Percentiles rank a stretch among this genome's conserved stretches.
Evolutionary conservation across 2,113 vertebrate genomes (phyloP).

Genomic region (Semicossyphus pulcher): DNA sequence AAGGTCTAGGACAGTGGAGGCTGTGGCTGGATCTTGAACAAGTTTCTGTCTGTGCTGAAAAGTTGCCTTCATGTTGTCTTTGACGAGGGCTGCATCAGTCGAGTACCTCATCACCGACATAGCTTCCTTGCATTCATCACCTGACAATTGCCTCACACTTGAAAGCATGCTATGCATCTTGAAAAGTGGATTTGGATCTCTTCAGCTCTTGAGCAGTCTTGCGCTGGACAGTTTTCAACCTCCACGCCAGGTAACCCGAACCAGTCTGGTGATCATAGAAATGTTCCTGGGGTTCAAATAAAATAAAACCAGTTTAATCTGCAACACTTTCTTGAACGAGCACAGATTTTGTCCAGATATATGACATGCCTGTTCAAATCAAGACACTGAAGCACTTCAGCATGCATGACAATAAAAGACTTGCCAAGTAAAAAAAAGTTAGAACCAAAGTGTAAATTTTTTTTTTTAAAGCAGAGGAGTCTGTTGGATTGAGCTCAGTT

Average conservation of each 20-base stretch:
- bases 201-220: too few relatives aligned
- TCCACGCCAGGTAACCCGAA: conserved; percentile 17
- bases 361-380: too few relatives aligned
- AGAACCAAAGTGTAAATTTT: too few relatives aligned
- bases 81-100: neutral
- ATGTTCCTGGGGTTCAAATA: conserved; percentile 15
- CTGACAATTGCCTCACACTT: neutral
- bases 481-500: too few relatives aligned
- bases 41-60: conserved; percentile 23
- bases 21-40: conserved; percentile 18
- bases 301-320: neutral
- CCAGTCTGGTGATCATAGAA: conserved; percentile 35
- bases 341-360: too few relatives aligned
- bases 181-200: too few relatives aligned
- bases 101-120: neutral
- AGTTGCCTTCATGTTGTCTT: conserved; percentile 28
- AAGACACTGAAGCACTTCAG: too few relatives aligned
- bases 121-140: conserved; percentile 23
- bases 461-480: too few relatives aligned
- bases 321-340: too few relatives aligned
- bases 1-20: neutral
- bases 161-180: neutral
- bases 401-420: too few relatives aligned
- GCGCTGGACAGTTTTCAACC: conserved; percentile 25
- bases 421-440: too few relatives aligned